Percentiles rank a stretch among this genome's conserved stretches.
These are phyloP conservation scores for Catamblyrhynchus diadema DNA, from an alignment of 2,797 vertebrate species.

Conservation along the genomic window DNA sequence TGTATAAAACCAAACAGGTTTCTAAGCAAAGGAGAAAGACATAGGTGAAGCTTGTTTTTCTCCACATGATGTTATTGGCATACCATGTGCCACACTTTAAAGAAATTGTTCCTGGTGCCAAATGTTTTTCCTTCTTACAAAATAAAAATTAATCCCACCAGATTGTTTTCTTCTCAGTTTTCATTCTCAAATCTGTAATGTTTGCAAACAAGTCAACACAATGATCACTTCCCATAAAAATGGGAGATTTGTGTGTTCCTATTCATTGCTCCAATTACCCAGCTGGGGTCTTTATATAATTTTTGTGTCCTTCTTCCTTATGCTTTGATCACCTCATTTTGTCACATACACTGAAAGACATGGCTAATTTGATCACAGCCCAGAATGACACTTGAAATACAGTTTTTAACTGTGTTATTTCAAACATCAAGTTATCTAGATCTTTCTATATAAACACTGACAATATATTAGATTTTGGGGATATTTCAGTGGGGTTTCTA, in stretches of 20 bases:
- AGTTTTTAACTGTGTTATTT: background rate
- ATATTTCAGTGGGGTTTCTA: background rate
- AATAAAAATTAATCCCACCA: background rate
- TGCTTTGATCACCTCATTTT: accelerated
- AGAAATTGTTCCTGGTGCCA: background rate
- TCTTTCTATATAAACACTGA: background rate
- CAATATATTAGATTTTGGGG: background rate
- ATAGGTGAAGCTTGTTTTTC: background rate
- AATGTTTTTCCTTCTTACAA: background rate
- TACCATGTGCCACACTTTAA: background rate
- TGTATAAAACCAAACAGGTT: background rate
- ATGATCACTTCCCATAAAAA: background rate
- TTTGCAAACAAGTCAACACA: background rate
- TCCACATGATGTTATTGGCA: accelerated
- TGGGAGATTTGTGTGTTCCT: background rate
- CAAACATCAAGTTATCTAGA: background rate
- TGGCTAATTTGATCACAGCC: background rate
- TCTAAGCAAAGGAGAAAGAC: background rate
- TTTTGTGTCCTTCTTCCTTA: background rate
- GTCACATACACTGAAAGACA: background rate
- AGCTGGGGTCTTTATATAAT: background rate
- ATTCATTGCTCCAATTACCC: background rate
- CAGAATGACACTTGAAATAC: background rate
- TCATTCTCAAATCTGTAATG: background rate
- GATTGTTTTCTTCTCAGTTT: background rate